Percentiles rank a stretch among this genome's conserved stretches.
Conservation (phyloP, 2,888 invertebrate genomes). For the Melinopterus prodromus region DNA sequence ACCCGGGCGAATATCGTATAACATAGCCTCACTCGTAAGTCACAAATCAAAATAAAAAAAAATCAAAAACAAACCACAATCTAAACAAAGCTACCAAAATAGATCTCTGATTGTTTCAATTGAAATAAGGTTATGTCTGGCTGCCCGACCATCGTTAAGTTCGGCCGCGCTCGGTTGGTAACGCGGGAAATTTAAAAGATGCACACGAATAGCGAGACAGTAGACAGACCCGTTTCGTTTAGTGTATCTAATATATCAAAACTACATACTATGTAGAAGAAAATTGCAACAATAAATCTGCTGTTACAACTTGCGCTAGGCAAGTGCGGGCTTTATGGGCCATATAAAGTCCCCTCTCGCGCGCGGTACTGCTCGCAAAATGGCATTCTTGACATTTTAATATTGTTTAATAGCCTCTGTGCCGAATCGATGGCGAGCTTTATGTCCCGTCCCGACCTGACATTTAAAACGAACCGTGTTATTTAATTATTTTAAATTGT, state of each 20-base stretch:
- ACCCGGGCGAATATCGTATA: neutral
- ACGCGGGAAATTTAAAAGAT: slow-evolving; percentile 12
- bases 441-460: neutral
- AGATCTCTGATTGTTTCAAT: neutral
- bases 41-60: slow-evolving; percentile 5
- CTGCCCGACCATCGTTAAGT: neutral
- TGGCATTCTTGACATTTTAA: slow-evolving; percentile 53
- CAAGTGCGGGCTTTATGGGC: slow-evolving; percentile 56
- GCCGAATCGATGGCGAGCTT: slow-evolving; percentile 14
- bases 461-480: slow-evolving; percentile 31
- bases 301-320: slow-evolving; percentile 54
- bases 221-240: slow-evolving; percentile 31
- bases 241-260: slow-evolving; percentile 52
- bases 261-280: slow-evolving; percentile 54
- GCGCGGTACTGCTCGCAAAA: slow-evolving; percentile 40
- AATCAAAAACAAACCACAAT: neutral
- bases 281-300: slow-evolving; percentile 60
- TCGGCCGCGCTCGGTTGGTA: neutral
- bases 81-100: neutral
- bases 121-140: neutral
- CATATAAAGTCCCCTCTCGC: slow-evolving; percentile 49
- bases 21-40: neutral
- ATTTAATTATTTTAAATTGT: slow-evolving; percentile 35
- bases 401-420: slow-evolving; percentile 50
- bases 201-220: neutral